phyloP scores from a whole-genome alignment of 1,140 invertebrate species.

The Drosophila guanche region DNA sequence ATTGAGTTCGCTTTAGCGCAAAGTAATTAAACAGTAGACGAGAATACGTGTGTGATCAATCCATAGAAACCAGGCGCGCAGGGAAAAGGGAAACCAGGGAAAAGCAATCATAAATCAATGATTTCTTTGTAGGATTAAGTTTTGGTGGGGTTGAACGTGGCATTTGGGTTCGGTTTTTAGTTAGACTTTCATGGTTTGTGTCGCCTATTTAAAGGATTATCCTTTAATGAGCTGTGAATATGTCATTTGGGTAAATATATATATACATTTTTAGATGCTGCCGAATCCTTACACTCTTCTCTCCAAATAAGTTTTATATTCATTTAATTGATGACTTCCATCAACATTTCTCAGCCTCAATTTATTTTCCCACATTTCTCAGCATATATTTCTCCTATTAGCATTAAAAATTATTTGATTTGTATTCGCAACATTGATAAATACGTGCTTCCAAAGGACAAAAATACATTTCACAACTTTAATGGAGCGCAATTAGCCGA shows the following conservation, averaged over 20 bases:
- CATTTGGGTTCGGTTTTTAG: too few relatives aligned
- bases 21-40: slow-evolving; percentile 43
- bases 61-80: slow-evolving; percentile 10
- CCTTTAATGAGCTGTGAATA: too few relatives aligned
- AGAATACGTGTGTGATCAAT: slow-evolving; percentile 3
- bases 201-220: too few relatives aligned
- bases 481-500: slow-evolving; percentile 30
- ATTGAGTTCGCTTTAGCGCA: slow-evolving; percentile 33
- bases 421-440: slow-evolving; percentile 9
- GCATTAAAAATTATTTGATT: background rate
- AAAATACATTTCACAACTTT: slow-evolving; percentile 29
- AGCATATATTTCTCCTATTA: too few relatives aligned
- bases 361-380: too few relatives aligned
- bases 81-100: background rate
- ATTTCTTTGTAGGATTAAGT: slow-evolving; percentile 4
- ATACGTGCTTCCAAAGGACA: background rate
- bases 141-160: background rate
- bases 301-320: too few relatives aligned
- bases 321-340: too few relatives aligned
- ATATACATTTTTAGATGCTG: too few relatives aligned
- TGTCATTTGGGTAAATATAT: too few relatives aligned
- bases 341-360: too few relatives aligned
- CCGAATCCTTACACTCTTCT: background rate
- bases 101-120: slow-evolving; percentile 20
- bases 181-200: too few relatives aligned